Conservation (phyloP, 2,113 vertebrate genomes). For the Chelonoidis abingdonii region DNA sequence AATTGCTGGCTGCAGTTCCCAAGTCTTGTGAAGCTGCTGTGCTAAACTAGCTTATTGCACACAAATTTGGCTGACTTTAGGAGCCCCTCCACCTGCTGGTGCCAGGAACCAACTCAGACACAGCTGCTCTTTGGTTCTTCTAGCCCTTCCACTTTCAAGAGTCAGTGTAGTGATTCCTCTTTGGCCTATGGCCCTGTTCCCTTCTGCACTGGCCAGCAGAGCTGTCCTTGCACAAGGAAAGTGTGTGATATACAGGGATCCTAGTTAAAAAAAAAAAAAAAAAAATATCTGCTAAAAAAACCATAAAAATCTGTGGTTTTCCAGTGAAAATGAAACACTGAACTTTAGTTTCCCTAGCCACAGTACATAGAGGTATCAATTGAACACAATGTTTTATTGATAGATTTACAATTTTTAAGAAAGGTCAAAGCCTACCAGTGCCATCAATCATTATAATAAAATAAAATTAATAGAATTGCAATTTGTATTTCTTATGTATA, state of each 20-base stretch:
- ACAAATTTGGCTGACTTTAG: not conserved
- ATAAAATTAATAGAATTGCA: not conserved
- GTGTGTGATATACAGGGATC: not conserved
- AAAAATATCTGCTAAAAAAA: not conserved
- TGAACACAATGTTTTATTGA: not conserved
- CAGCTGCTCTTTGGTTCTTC: not conserved
- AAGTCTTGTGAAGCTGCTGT: not conserved
- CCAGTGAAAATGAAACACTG: not conserved
- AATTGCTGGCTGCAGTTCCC: not conserved
- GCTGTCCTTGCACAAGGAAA: accelerated
- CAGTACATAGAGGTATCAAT: not conserved
- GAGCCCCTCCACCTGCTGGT: not conserved
- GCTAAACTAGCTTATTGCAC: not conserved
- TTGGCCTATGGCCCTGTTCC: too few relatives aligned
- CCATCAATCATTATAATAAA: not conserved
- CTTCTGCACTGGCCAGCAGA: not conserved
- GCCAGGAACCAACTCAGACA: not conserved
- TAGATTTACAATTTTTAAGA: not conserved
- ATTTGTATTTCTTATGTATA: not conserved
- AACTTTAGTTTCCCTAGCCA: not conserved
- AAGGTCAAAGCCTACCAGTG: not conserved
- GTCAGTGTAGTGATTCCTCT: accelerated
- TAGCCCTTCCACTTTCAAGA: not conserved
- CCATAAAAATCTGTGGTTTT: not conserved
- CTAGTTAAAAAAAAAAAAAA: not conserved